Base-by-base conservation (phyloP, 2,888 invertebrate genomes). In the Lasioglossum pauxillum region DNA sequence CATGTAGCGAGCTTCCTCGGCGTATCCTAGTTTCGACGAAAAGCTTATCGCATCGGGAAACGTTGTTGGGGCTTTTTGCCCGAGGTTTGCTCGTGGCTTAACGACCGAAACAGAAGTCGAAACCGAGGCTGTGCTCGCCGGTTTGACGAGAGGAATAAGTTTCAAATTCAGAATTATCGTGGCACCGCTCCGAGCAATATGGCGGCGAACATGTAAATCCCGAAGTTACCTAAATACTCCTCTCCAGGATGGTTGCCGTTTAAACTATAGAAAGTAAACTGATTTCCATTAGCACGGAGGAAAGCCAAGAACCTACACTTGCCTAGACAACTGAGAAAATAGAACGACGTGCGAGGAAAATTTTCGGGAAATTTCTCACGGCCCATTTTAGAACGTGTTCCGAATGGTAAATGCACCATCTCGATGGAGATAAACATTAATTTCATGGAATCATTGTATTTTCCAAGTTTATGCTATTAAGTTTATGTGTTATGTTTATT, bases 31-130 rank as follows among this genome's bases (percentile, higher is more conserved):
- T 27, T 67, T 75, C 49, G 27, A n/a, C 67, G 67, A 46, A 49
- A 75, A 80, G 75, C 41, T 67, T 12, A 14, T 23, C 41, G 67
- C 49, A 75, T 80, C 67, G 38, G 23, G 75, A 76, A 27, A 38
- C 23, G 67, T 67, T 67, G 41, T 76, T 23, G 57, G 31, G 60
- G 46, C n/a, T 67, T 80, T 80, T 69, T 44, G 46, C 35, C 16
- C 12, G 57, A 23, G 27, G 41, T 27, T 46, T 60, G 44, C 64
- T 27, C 53, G 49, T 64, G 64, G 46, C 46, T 80, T 80, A 49
- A 80, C 57, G 75, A 67, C 35, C 46, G 44, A 67, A 64, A 31
- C 46, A 67, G 46, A 75, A 67, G 64, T 80, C 64, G 53, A 27
- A 75, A 12, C 74, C 27, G 35, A 44, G 60, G 16, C 38, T 35